These are phyloP conservation scores for Yponomeuta plumbellus DNA, from an alignment of 2,888 invertebrate species.

Conservation along the genomic window DNA sequence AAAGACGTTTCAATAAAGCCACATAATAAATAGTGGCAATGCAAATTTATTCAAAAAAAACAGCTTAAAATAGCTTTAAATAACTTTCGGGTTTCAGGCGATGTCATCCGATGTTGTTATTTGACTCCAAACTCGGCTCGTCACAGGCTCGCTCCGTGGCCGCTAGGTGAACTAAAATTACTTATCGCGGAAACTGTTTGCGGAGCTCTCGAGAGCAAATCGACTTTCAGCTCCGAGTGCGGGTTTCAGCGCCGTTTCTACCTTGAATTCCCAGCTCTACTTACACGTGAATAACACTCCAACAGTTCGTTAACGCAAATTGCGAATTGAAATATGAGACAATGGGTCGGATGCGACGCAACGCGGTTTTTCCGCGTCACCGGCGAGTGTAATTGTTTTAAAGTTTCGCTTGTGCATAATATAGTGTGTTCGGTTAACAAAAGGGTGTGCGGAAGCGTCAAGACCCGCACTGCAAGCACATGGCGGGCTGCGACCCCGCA, in stretches of 20 bases:
- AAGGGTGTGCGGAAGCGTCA: conserved; percentile 7
- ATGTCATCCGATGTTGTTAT: background rate
- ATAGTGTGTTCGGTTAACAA: conserved; percentile 14
- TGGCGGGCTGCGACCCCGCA: background rate
- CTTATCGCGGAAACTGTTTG: conserved; percentile 46
- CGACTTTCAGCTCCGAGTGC: conserved; percentile 14
- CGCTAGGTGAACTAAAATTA: conserved; percentile 36
- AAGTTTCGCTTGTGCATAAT: conserved; percentile 4
- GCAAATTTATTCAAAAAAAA: no score
- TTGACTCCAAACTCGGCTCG: background rate
- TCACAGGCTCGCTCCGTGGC: background rate
- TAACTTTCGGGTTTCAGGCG: background rate
- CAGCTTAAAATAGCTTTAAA: background rate
- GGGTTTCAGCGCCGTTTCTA: background rate
- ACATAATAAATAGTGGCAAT: no score
- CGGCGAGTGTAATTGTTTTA: conserved; percentile 14
- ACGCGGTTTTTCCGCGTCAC: conserved; percentile 13
- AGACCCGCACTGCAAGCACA: background rate
- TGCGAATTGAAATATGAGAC: conserved; percentile 4
- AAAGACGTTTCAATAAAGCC: no score
- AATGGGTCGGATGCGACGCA: conserved; percentile 8
- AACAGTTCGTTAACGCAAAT: background rate
- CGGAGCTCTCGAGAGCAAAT: conserved; percentile 42
- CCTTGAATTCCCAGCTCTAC: background rate
- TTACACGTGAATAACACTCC: background rate